phyloP scores from a whole-genome alignment of 2,888 invertebrate genomes.

The Stenodema calcarata region DNA sequence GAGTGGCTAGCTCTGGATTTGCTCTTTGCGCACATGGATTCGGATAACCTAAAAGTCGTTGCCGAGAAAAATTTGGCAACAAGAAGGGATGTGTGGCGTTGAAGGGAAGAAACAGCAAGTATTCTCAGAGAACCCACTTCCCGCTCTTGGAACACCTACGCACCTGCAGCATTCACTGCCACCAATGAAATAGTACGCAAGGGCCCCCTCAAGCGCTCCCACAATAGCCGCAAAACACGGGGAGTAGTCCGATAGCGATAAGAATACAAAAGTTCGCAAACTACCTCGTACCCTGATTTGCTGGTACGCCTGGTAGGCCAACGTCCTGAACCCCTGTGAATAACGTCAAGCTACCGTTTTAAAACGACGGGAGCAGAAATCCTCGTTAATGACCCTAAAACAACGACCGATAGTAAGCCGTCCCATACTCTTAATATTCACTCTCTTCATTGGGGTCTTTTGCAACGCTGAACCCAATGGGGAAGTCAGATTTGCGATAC shows the following conservation, averaged over 20 bases:
- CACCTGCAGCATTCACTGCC: neutral
- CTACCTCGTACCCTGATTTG: neutral
- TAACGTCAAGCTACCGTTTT: neutral
- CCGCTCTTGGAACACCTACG: neutral
- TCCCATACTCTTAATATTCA: too few species aligned
- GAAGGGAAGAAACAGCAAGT: neutral
- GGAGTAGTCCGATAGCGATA: neutral
- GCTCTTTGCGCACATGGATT: too few species aligned
- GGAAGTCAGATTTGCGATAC: too few species aligned
- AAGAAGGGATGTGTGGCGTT: neutral
- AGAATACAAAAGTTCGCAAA: neutral
- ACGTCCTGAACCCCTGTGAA: neutral
- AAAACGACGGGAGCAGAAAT: neutral
- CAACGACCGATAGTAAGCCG: too few species aligned
- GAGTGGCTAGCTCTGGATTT: too few species aligned
- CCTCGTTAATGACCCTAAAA: neutral
- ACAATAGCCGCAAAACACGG: neutral
- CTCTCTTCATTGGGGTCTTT: too few species aligned
- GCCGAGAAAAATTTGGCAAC: neutral
- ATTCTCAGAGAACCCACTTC: neutral
- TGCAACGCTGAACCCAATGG: too few species aligned
- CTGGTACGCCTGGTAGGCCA: neutral
- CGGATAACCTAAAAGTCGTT: too few species aligned
- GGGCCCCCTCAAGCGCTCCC: neutral
- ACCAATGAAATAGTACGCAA: neutral